Conservation (phyloP, 2,888 invertebrate species). For the Andrena dorsata region DNA sequence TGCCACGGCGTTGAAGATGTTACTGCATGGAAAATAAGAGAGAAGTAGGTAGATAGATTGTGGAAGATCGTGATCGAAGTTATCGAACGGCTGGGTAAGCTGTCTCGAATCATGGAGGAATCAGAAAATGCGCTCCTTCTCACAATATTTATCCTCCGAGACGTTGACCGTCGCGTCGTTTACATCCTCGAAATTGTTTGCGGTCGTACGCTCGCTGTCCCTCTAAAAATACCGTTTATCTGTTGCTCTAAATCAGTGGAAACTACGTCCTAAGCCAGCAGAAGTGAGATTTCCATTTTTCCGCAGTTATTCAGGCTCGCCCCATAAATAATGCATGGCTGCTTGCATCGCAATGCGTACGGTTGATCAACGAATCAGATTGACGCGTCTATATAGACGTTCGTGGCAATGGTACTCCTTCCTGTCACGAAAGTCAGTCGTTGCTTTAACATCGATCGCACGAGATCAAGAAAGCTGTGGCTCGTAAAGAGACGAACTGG, state of each 20-base stretch:
- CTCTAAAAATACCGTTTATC: constrained; percentile 42
- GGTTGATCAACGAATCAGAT: constrained; percentile 42
- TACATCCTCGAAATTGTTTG: constrained; percentile 8
- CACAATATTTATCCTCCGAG: not conserved
- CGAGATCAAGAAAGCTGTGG: constrained; percentile 24
- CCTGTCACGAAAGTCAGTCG: constrained; percentile 10
- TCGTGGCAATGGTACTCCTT: constrained; percentile 2
- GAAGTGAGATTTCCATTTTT: constrained; percentile 49
- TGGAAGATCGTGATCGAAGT: not conserved
- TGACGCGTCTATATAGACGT: constrained; percentile 1
- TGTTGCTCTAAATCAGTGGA: constrained; percentile 49
- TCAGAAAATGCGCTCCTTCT: not conserved
- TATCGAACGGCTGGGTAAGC: not conserved
- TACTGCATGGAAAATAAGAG: not conserved
- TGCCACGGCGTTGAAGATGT: constrained; percentile 8
- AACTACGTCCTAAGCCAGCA: constrained; percentile 7
- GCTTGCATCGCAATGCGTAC: constrained; percentile 28
- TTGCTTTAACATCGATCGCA: constrained; percentile 31
- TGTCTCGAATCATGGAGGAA: not conserved
- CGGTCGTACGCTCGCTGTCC: not conserved
- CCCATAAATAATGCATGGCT: constrained; percentile 51
- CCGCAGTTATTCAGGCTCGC: constrained; percentile 30
- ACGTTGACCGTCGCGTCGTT: not conserved
- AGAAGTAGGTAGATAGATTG: not conserved
- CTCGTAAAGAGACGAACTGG: not conserved